These are phyloP conservation scores for Pampus argenteus DNA, from an alignment of 2,797 vertebrate genomes.

Conservation along the genomic window DNA sequence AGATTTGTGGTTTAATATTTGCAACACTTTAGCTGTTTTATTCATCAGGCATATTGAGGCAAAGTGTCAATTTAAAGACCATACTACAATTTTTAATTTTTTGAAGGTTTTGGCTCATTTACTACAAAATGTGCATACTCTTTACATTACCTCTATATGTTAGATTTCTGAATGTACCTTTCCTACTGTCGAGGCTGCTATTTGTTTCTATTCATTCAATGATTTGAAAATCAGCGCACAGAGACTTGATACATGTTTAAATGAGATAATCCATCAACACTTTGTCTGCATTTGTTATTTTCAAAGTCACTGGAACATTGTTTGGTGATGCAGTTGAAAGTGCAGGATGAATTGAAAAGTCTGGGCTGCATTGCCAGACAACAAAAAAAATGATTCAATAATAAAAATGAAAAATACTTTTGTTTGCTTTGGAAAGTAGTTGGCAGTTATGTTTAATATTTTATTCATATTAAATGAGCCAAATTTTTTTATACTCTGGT, in stretches of 20 bases:
- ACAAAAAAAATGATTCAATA: slow-evolving; percentile 17
- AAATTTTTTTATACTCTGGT: neutral
- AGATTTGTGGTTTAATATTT: neutral
- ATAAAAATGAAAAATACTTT: slow-evolving; percentile 8
- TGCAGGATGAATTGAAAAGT: slow-evolving; percentile 40
- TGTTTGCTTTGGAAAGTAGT: slow-evolving; percentile 24
- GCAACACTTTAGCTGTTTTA: neutral
- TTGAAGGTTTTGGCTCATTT: slow-evolving; percentile 12
- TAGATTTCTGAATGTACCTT: slow-evolving; percentile 1
- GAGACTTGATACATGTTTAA: slow-evolving; percentile 36
- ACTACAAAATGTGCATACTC: neutral
- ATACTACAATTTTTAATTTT: neutral
- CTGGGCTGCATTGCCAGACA: slow-evolving; percentile 36
- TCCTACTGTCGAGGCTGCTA: neutral
- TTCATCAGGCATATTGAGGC: neutral
- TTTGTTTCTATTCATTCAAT: slow-evolving; percentile 9
- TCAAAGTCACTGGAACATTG: slow-evolving; percentile 38
- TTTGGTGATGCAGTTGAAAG: slow-evolving; percentile 23
- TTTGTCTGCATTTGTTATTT: slow-evolving; percentile 40
- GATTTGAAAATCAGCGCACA: slow-evolving; percentile 9
- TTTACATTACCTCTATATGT: neutral
- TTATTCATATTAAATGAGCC: slow-evolving; percentile 8
- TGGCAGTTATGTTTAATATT: slow-evolving; percentile 16
- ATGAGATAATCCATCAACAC: slow-evolving; percentile 42
- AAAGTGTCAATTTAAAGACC: neutral